Percentiles rank a stretch among this genome's conserved stretches.
Conservation (phyloP, 2,888 invertebrate genomes). For the Tetragnatha montana region DNA sequence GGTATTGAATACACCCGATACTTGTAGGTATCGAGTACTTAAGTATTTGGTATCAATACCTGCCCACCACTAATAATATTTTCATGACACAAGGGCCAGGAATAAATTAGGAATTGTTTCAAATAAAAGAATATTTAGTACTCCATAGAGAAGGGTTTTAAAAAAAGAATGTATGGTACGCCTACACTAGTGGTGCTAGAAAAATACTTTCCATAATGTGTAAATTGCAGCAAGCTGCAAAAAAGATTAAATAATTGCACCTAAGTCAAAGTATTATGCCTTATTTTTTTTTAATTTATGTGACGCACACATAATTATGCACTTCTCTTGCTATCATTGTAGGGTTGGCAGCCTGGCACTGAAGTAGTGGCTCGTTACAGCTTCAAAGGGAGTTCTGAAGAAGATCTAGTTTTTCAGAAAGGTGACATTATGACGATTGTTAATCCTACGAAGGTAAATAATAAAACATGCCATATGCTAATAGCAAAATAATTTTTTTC, state of each 20-base stretch:
- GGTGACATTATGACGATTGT: conserved; percentile 76
- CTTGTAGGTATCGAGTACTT: too few species aligned
- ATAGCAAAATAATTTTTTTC: too few species aligned
- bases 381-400: conserved; percentile 76
- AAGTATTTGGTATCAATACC: too few species aligned
- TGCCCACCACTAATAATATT: too few species aligned
- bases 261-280: neutral
- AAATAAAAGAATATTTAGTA: too few species aligned
- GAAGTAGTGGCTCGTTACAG: conserved; percentile 74
- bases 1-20: too few species aligned
- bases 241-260: neutral
- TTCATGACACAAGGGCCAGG: too few species aligned
- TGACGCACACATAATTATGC: neutral
- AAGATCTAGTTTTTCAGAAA: conserved; percentile 76
- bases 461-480: neutral
- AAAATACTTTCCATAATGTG: neutral
- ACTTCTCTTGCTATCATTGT: neutral
- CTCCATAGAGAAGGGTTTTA: neutral
- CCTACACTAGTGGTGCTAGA: neutral
- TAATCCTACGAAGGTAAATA: conserved; percentile 75
- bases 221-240: neutral
- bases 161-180: neutral
- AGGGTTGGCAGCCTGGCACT: conserved; percentile 72
- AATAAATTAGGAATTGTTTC: too few species aligned
- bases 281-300: neutral